Conservation (phyloP, 2,888 invertebrate species). For the Prenolepis imparis region DNA sequence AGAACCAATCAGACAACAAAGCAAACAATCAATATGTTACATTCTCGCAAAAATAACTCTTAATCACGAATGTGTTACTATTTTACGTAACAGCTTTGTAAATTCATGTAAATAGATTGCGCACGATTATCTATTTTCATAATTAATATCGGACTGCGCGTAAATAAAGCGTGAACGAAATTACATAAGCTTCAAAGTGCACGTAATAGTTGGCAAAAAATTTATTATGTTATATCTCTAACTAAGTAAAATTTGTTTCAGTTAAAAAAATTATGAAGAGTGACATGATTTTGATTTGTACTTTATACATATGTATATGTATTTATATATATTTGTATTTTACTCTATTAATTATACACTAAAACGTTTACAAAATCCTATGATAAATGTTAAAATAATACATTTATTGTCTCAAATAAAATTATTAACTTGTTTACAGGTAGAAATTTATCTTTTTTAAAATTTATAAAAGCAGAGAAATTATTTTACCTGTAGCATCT, state of each 20-base stretch:
- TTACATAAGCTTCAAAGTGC: neutral
- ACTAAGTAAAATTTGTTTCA: neutral
- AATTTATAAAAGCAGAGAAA: slow-evolving; percentile 21
- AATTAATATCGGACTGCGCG: neutral
- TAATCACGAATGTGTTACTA: neutral
- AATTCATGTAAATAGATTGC: neutral
- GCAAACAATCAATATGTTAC: slow-evolving; percentile 19
- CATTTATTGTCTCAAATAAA: neutral
- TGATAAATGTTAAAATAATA: neutral
- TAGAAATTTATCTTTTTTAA: slow-evolving; percentile 22
- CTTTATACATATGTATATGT: neutral
- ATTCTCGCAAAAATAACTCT: slow-evolving; percentile 10
- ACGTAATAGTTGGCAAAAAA: neutral
- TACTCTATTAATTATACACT: neutral
- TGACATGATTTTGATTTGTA: neutral
- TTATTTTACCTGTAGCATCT: slow-evolving; percentile 82
- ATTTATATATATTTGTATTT: neutral
- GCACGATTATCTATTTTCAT: neutral
- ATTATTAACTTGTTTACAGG: slow-evolving; percentile 3
- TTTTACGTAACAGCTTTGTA: neutral
- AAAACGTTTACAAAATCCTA: neutral
- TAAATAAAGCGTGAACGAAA: slow-evolving; percentile 25
- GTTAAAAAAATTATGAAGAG: neutral
- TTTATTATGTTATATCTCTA: neutral
- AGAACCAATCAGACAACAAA: too few species aligned